These are phyloP conservation scores for Copsychus sechellarum DNA, from an alignment of 2,113 vertebrate species.

Conservation along the genomic window DNA sequence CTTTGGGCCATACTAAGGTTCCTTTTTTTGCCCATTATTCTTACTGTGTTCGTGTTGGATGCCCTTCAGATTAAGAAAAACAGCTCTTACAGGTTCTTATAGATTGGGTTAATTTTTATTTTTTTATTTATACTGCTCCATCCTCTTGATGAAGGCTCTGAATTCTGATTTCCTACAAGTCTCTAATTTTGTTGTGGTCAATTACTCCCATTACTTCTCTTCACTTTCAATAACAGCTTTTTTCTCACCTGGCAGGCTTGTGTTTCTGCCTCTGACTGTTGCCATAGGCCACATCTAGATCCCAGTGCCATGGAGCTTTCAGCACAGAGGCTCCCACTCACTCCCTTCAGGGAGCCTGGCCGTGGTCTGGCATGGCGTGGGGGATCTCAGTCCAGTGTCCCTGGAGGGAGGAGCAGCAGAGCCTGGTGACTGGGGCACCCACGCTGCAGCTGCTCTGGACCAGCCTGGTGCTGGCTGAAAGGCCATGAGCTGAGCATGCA, in stretches of 20 bases:
- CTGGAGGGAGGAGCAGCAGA: background rate
- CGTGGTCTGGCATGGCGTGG: fast-evolving
- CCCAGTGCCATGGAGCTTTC: background rate
- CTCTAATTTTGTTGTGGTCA: background rate
- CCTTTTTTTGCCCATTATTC: background rate
- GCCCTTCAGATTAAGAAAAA: background rate
- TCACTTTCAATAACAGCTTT: background rate
- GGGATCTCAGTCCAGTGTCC: background rate
- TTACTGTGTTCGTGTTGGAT: background rate
- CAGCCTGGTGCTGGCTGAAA: background rate
- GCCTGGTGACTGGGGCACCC: background rate
- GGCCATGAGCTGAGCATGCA: background rate
- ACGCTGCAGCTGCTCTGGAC: fast-evolving
- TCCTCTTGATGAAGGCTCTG: background rate
- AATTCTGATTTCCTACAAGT: background rate
- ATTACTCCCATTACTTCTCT: background rate
- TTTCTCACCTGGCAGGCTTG: background rate
- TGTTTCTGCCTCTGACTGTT: background rate
- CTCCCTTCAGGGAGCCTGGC: background rate
- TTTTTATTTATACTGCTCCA: background rate
- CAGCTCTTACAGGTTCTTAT: fast-evolving
- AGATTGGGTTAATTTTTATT: background rate
- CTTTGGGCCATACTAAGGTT: background rate
- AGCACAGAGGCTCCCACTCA: fast-evolving
- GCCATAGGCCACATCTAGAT: background rate